These are phyloP conservation scores for Caenorhabditis virilis DNA, from an alignment of 2,888 invertebrate species.

Conservation along the genomic window DNA sequence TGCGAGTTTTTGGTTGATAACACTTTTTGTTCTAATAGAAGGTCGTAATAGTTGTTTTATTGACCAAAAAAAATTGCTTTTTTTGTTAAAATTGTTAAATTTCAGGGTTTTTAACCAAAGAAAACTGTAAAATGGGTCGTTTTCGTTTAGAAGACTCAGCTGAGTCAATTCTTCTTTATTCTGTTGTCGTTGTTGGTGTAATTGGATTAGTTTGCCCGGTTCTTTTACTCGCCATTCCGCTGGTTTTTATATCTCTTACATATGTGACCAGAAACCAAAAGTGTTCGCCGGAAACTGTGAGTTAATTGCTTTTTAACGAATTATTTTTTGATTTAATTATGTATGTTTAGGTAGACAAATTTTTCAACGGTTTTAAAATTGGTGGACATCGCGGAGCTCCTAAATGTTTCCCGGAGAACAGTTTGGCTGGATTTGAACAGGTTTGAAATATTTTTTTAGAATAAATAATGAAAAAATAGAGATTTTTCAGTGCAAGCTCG, in stretches of 20 bases:
- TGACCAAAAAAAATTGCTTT: no score
- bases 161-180: slow-evolving; percentile 14
- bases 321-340: not conserved
- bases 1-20: no score
- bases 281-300: slow-evolving; percentile 21
- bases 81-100: no score
- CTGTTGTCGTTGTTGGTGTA: slow-evolving; percentile 15
- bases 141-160: slow-evolving; percentile 39
- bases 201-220: slow-evolving; percentile 34
- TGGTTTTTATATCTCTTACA: slow-evolving; percentile 13
- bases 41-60: no score
- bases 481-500: slow-evolving; percentile 77
- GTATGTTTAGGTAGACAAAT: slow-evolving; percentile 49
- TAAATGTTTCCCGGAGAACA: slow-evolving; percentile 63
- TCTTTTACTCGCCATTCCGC: slow-evolving; percentile 17
- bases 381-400: slow-evolving; percentile 67
- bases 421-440: slow-evolving; percentile 62
- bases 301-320: not conserved
- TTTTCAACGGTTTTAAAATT: slow-evolving; percentile 62
- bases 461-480: no score
- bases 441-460: slow-evolving; percentile 7
- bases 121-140: slow-evolving; percentile 31
- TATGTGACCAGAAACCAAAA: slow-evolving; percentile 35
- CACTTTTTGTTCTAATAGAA: no score
- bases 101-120: no score